A percentile compares a stretch with the other conserved stretches of the same genome.
Conservation (phyloP, 2,888 invertebrate species). For the Leptinotarsa haldemani region DNA sequence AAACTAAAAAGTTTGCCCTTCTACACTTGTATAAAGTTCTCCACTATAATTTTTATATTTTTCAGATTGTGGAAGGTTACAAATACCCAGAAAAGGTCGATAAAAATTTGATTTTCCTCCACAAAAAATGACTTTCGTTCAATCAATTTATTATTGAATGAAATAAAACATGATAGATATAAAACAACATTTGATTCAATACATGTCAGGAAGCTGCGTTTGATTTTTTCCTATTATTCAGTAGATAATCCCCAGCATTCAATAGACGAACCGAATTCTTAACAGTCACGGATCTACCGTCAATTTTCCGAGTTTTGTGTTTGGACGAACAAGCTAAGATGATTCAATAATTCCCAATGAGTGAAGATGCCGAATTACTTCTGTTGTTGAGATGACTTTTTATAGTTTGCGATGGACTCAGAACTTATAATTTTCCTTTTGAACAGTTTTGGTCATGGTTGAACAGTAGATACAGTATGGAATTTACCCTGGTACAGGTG, state of each 20-base stretch:
- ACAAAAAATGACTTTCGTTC: too few relatives aligned
- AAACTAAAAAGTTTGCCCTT: too few relatives aligned
- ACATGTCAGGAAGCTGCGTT: neutral
- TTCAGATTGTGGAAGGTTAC: too few relatives aligned
- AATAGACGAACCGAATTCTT: neutral
- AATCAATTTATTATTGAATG: neutral
- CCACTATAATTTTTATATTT: too few relatives aligned
- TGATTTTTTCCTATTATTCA: neutral
- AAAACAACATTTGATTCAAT: neutral
- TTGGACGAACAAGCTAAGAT: constrained; percentile 17
- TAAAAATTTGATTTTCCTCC: too few relatives aligned
- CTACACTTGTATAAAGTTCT: too few relatives aligned
- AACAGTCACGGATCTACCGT: neutral
- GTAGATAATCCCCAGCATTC: neutral
- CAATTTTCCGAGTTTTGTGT: neutral
- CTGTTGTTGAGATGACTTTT: neutral
- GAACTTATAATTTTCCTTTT: neutral
- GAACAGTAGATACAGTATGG: neutral
- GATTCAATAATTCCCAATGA: constrained; percentile 26
- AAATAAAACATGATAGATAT: neutral
- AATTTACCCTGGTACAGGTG: neutral
- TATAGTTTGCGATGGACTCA: neutral
- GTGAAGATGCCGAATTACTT: neutral
- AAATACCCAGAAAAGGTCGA: too few relatives aligned
- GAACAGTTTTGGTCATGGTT: neutral